Evolutionary conservation across 2,113 vertebrate genomes (phyloP).

Genomic region (Pomatorhinus ruficollis): DNA sequence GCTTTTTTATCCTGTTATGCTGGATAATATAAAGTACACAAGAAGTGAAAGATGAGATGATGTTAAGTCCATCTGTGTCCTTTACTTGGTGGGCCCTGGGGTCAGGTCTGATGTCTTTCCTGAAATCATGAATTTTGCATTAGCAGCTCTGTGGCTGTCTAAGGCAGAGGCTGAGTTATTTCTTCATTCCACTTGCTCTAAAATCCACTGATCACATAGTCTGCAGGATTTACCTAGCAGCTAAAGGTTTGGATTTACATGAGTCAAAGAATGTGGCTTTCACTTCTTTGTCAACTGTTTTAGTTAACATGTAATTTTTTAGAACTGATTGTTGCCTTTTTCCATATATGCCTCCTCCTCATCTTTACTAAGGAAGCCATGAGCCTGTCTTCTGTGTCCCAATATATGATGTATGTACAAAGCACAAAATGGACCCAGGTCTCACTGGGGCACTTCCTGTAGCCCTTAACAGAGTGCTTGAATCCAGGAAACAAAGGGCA

Average conservation of each 20-base stretch:
- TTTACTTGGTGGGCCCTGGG: background rate
- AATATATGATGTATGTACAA: background rate
- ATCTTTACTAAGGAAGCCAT: background rate
- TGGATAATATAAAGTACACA: background rate
- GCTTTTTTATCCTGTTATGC: background rate
- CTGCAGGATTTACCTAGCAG: background rate
- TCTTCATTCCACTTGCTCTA: background rate
- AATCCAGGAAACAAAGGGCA: background rate
- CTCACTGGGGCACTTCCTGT: background rate
- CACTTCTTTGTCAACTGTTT: background rate
- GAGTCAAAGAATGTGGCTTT: rapidly evolving
- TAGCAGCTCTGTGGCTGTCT: background rate
- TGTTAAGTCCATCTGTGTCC: background rate
- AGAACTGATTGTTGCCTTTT: background rate
- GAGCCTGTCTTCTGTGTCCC: background rate
- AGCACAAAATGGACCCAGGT: background rate
- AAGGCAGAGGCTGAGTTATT: background rate
- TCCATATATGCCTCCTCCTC: background rate
- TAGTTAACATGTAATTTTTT: background rate
- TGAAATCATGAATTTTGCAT: background rate
- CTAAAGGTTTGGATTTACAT: background rate
- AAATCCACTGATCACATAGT: background rate
- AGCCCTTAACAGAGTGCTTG: background rate
- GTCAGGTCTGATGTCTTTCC: background rate
- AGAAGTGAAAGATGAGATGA: background rate